A percentile compares a stretch with the other conserved stretches of the same genome.
Evolutionary conservation across 2,888 invertebrate species (phyloP).

Genomic region (Calliopum simillimum): DNA sequence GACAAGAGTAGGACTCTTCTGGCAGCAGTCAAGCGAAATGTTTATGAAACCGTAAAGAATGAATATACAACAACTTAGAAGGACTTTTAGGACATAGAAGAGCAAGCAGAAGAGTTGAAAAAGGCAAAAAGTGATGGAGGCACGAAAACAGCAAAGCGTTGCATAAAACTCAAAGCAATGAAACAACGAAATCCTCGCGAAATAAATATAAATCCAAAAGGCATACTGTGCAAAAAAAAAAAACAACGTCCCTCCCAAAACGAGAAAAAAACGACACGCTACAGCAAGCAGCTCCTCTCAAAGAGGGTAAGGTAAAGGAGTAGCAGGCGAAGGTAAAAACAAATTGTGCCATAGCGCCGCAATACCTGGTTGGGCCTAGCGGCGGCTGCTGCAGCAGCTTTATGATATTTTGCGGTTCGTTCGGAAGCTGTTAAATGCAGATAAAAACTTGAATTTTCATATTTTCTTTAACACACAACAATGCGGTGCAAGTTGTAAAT

Average conservation of each 20-base stretch:
- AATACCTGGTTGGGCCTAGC: constrained; percentile 14
- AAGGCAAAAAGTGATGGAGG: not conserved
- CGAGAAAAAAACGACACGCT: not conserved
- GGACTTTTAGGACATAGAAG: not conserved
- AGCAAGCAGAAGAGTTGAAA: not conserved
- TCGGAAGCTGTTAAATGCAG: constrained; percentile 30
- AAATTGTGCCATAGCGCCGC: not conserved
- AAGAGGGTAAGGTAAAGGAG: not conserved
- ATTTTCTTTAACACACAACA: not conserved
- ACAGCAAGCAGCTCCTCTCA: no score
- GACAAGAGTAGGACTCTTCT: constrained; percentile 24
- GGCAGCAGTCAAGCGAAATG: constrained; percentile 33
- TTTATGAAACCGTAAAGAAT: constrained; percentile 31
- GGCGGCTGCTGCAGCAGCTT: constrained; percentile 18
- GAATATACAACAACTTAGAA: not conserved
- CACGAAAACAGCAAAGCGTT: not conserved
- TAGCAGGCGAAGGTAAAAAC: not conserved
- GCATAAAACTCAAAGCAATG: not conserved
- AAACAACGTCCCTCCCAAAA: constrained; percentile 27
- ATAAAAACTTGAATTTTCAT: constrained; percentile 27
- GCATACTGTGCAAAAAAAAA: constrained; percentile 25
- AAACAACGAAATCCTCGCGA: constrained; percentile 30
- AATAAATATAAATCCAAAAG: constrained; percentile 43
- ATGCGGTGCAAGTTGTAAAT: not conserved
- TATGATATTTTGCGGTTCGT: constrained; percentile 33